These are phyloP conservation scores for Menidia menidia DNA, from an alignment of 2,797 vertebrate genomes.

Conservation along the genomic window DNA sequence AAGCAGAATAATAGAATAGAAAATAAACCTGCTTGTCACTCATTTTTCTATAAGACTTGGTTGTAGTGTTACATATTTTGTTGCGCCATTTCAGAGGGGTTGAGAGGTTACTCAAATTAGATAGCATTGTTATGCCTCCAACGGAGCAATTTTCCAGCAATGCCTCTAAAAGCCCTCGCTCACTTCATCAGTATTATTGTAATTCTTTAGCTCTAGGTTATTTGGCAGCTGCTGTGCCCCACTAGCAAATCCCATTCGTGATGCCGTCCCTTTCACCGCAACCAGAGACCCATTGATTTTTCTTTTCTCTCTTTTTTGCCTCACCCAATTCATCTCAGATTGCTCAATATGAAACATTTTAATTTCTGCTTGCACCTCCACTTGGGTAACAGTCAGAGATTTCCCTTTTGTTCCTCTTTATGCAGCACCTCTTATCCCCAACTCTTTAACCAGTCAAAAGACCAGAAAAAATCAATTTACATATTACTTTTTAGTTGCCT, in stretches of 20 bases:
- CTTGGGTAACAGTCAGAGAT: constrained; percentile 83
- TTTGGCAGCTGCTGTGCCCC: constrained; percentile 97
- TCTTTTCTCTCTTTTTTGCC: constrained; percentile 86
- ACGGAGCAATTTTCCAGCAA: constrained; percentile 88
- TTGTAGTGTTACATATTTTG: constrained; percentile 31
- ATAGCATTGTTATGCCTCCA: constrained; percentile 87
- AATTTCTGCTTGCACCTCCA: constrained; percentile 93
- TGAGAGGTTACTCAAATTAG: constrained; percentile 82
- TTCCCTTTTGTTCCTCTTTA: constrained; percentile 70
- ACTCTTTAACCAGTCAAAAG: constrained; percentile 87
- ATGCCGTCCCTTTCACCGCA: constrained; percentile 90
- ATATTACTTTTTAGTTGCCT: constrained; percentile 26
- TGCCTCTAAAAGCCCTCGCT: constrained; percentile 89
- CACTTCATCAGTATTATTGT: constrained; percentile 98
- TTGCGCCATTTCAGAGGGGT: constrained; percentile 73
- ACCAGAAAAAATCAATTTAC: constrained; percentile 75
- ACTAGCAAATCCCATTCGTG: constrained; percentile 96
- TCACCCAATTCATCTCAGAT: constrained; percentile 90
- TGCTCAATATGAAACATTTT: constrained; percentile 98
- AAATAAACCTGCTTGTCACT: neutral
- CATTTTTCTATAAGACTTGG: constrained; percentile 27
- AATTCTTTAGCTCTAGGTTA: constrained; percentile 95
- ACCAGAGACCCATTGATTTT: constrained; percentile 95
- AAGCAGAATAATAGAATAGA: constrained; percentile 1
- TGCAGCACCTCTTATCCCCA: constrained; percentile 37